Conservation (phyloP, 2,888 invertebrate species). For the Amiota communis region DNA sequence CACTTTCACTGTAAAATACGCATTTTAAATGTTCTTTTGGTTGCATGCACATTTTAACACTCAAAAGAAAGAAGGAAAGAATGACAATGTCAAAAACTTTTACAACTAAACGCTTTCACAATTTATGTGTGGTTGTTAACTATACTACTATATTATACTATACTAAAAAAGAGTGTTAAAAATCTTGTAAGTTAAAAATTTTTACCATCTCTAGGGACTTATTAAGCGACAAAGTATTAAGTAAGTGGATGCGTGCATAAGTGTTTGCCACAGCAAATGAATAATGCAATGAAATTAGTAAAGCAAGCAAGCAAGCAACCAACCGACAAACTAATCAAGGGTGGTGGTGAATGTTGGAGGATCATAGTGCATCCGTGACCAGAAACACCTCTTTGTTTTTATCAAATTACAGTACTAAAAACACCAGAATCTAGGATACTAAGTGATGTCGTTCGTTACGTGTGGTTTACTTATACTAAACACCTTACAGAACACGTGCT, state of each 20-base stretch:
- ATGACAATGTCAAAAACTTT: too few species aligned
- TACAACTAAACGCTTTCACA: too few species aligned
- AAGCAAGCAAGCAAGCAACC: too few species aligned
- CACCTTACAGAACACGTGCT: not conserved
- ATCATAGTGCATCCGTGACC: too few species aligned
- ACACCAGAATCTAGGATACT: not conserved
- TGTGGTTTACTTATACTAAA: not conserved
- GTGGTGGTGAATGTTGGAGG: too few species aligned
- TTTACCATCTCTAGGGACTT: not conserved
- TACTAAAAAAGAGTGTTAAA: too few species aligned
- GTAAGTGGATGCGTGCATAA: not conserved
- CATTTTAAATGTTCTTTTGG: conserved; percentile 14
- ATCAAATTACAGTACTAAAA: not conserved
- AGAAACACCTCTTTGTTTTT: too few species aligned
- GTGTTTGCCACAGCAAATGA: not conserved
- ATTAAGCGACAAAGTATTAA: not conserved
- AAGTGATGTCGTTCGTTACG: not conserved
- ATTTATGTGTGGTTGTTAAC: not conserved
- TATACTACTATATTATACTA: too few species aligned
- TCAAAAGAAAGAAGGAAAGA: too few species aligned
- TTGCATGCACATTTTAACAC: not conserved
- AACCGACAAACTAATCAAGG: too few species aligned
- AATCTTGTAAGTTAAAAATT: not conserved
- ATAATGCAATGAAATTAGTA: conserved; percentile 21
- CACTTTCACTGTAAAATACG: not conserved